Evolutionary conservation across 2,113 vertebrate genomes (phyloP), one percentile per base, ranked within the genome.

Genomic region (Phylloscopus whistleri): DNA sequence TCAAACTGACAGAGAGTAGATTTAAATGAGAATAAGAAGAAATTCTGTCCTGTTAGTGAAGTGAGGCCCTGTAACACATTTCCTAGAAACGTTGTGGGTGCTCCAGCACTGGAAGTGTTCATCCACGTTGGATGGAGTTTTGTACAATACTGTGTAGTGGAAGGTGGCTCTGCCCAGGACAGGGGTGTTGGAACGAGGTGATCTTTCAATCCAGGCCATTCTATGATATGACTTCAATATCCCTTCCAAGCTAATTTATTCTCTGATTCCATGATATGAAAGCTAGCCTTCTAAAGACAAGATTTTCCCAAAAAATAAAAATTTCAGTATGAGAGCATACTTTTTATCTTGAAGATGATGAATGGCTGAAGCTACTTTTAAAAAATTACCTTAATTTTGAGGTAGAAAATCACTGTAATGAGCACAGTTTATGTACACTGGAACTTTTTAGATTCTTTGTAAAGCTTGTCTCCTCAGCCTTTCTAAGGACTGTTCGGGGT

Each of bases 141-240:
- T 53, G 14, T 27, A n/a, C 17, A 68, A 2, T 8, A 8, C 35
- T 33, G 11, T 46, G 5, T 24, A 26, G 9, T 24, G 27, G 8
- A 33, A 44, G 7, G 4, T 31, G 13, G 44, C 18, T 28, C 23
- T 74, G 23, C 24, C 19, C 7, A 21, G 16, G 16, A 17, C n/a
- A 31, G 24, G 12, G 16, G 11, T 9, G 11, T 22, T 68, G 19
- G 16, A 59, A 60, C 0, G 0, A 41, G 11, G 13, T 30, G n/a
- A 83, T n/a, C 6, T 35, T 68, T 31, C 10, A 41, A 35, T 6
- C 8, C 5, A 31, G 30, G 12, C 17, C 11, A 19, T 62, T 62
- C 17, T 43, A 14, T 41, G 14, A 9, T 16, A 21, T 35, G 5
- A 43, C 8, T 69, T 69, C 13, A 8, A 46, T 30, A 41, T 51